phyloP scores from a whole-genome alignment of 2,113 vertebrate species.

The Ophthalmolycus amberensis region DNA sequence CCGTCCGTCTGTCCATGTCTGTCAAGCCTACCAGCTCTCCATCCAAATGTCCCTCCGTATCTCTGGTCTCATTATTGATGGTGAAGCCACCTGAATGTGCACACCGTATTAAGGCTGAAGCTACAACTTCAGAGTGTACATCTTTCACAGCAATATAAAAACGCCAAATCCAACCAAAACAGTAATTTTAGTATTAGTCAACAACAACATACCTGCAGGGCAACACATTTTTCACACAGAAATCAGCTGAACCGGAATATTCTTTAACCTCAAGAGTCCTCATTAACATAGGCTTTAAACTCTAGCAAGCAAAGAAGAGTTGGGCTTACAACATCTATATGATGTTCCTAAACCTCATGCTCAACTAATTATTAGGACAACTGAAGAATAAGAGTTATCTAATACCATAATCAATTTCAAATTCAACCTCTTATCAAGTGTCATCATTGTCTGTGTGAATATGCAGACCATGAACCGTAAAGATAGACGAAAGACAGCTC shows the following conservation, averaged over 20 bases:
- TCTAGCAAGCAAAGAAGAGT: not conserved
- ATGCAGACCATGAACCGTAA: no score
- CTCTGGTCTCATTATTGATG: slow-evolving; percentile 18
- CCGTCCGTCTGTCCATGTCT: not conserved
- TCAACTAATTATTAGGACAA: not conserved
- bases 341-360: not conserved
- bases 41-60: slow-evolving; percentile 11
- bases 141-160: slow-evolving; percentile 14
- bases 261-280: no score
- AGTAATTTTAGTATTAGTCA: not conserved
- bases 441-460: not conserved
- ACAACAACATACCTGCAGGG: not conserved
- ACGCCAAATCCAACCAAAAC: not conserved
- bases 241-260: not conserved
- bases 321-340: not conserved
- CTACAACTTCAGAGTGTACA: not conserved
- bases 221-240: not conserved
- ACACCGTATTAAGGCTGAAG: slow-evolving; percentile 21
- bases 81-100: not conserved
- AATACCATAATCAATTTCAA: not conserved
- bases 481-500: no score
- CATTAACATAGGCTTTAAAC: not conserved
- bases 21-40: not conserved
- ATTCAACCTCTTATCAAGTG: not conserved
- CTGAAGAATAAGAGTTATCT: not conserved